Evolutionary conservation across 2,888 invertebrate genomes (phyloP), one percentile per base, ranked within the genome.

Genomic region (Protodeltote pygarga): DNA sequence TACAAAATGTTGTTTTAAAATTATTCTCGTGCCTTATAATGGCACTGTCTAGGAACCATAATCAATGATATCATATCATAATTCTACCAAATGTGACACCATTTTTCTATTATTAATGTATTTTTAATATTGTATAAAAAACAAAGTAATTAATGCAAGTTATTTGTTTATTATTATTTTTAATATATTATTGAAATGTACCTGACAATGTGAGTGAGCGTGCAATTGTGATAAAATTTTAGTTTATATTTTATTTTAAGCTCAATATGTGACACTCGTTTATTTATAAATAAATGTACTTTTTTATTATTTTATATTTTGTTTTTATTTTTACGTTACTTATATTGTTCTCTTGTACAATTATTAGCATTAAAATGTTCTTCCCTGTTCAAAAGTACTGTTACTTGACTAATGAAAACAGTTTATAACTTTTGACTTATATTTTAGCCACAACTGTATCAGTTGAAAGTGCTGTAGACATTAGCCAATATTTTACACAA

Each of bases 201-300:
- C 79, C 72, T 73, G 73, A 71, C 62, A 54, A 38, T 29, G 37
- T 53, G 65, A 20, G 62, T 65, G 57, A 67, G 66, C 60, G 44
- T 54, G 47, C 28, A 63, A 69, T 72, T 81, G 81, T 83, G 79
- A 81, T 81, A 73, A 46, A 58, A 54, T 48, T 55, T 50, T 65
- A 61, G 58, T 65, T 65, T 42, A 58, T 50, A 57, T 47, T 59
- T 59, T 65, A 65, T 62, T 63, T 62, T 63, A 73, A 74, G 76
- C 66, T 57, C 48, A 71, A 68, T 64, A 38, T 55, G 57, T 75
- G 67, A 68, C 57, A 24, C 41, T 49, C 60, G 49, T 52, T 62
- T 58, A 52, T 31, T 29, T 62, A 25, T 8, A 41, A 73, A 66
- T 75, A 73, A 77, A 76, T 59, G 27, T 71, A 51, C 52, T 39